These are phyloP conservation scores for Orchesellides sinensis DNA, from an alignment of 2,888 invertebrate genomes.

Conservation along the genomic window DNA sequence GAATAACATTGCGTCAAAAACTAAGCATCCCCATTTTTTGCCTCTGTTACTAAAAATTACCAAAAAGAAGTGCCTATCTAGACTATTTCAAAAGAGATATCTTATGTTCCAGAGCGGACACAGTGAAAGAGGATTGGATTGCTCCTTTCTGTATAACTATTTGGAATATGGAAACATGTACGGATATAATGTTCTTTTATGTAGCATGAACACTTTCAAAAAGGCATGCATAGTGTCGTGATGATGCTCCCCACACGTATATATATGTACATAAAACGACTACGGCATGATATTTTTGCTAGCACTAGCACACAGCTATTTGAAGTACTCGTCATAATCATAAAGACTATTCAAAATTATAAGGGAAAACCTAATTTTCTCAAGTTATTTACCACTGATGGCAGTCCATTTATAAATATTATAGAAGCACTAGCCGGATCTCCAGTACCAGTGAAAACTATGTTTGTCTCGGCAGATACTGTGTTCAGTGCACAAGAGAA, in stretches of 20 bases:
- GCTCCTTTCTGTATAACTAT: neutral
- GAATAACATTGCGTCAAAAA: conserved; percentile 49
- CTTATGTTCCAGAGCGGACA: conserved; percentile 14
- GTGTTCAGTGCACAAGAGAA: neutral
- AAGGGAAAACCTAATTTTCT: conserved; percentile 66
- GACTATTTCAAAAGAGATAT: conserved; percentile 37
- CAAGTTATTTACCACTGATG: conserved; percentile 66
- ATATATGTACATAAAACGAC: neutral
- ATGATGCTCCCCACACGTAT: neutral
- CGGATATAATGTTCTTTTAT: neutral
- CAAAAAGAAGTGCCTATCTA: conserved; percentile 3
- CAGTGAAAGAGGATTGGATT: conserved; percentile 20
- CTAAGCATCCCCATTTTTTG: conserved; percentile 25
- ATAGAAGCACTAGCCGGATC: conserved; percentile 36
- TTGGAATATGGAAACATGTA: conserved; percentile 15
- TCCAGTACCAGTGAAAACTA: neutral
- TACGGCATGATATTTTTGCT: conserved; percentile 30
- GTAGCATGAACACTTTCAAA: neutral
- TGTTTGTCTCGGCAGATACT: neutral
- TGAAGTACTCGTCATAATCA: conserved; percentile 59
- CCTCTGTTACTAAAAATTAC: conserved; percentile 48
- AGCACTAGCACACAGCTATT: conserved; percentile 42
- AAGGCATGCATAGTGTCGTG: neutral
- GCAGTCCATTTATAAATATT: conserved; percentile 61
- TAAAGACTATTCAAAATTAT: conserved; percentile 66